Evolutionary conservation across 2,888 invertebrate genomes (phyloP).

Genomic region (Xylota segnis): DNA sequence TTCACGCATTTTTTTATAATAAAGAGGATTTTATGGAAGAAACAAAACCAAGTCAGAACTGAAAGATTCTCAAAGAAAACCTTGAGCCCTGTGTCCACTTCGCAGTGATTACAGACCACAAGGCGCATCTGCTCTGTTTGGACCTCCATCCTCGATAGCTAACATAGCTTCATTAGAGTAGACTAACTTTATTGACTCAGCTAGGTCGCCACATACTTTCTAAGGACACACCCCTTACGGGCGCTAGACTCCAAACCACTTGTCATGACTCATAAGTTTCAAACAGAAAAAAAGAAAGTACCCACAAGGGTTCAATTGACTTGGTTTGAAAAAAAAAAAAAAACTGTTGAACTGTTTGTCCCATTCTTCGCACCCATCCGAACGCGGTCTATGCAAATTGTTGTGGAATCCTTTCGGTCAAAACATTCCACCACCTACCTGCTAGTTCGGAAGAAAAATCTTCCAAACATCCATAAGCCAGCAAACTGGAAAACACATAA

Average conservation of each 20-base stretch:
- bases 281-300: no score
- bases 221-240: neutral
- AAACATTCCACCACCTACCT: constrained; percentile 33
- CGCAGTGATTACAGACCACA: no score
- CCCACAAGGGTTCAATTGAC: no score
- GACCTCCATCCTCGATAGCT: no score
- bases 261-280: constrained; percentile 14
- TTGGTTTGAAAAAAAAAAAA: neutral
- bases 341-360: constrained; percentile 32
- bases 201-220: constrained; percentile 1
- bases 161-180: no score
- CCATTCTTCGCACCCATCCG: constrained; percentile 11
- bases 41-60: no score
- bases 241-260: constrained; percentile 14
- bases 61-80: no score
- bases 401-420: constrained; percentile 28
- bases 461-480: constrained; percentile 46
- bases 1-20: no score
- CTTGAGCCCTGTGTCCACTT: no score
- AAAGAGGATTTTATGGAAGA: no score
- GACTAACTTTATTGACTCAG: no score
- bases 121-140: no score
- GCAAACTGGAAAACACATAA: constrained; percentile 45
- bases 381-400: neutral
- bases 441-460: constrained; percentile 29